A percentile compares a stretch with the other conserved stretches of the same genome.
phyloP scores from a whole-genome alignment of 1,140 invertebrate genomes.

The Tyrophagus putrescentiae region DNA sequence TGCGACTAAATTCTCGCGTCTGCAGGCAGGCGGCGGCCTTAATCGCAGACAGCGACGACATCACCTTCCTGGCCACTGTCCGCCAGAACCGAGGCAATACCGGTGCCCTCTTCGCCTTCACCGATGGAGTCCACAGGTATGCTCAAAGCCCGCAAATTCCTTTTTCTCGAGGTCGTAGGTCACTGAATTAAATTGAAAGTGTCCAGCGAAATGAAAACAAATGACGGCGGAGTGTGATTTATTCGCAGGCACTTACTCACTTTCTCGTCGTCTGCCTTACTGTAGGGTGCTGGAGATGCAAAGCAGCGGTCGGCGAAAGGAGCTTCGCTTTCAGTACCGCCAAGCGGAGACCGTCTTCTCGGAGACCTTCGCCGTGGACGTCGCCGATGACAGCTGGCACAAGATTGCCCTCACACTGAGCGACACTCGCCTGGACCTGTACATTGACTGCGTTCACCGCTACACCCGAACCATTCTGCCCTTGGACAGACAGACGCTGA shows the following conservation, averaged over 20 bases:
- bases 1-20: conserved; percentile 45
- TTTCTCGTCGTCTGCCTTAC: conserved; percentile 27
- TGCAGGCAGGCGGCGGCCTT: conserved; percentile 50
- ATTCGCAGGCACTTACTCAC: background rate
- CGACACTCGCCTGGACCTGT: conserved; percentile 59
- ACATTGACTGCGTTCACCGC: conserved; percentile 67
- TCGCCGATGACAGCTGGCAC: conserved; percentile 74
- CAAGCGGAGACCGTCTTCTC: conserved; percentile 48
- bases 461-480: conserved; percentile 54
- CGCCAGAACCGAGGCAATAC: conserved; percentile 62
- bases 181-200: no score
- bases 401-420: conserved; percentile 63
- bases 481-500: conserved; percentile 52
- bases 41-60: conserved; percentile 53
- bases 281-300: conserved; percentile 79
- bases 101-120: conserved; percentile 63
- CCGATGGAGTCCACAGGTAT: conserved; percentile 31
- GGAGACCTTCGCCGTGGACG: conserved; percentile 66
- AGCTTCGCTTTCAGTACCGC: conserved; percentile 46
- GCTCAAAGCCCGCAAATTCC: background rate
- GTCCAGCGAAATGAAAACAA: no score
- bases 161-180: conserved; percentile 25
- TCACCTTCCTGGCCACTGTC: conserved; percentile 57
- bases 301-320: conserved; percentile 68
- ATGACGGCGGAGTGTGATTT: no score